Evolutionary conservation across 2,797 vertebrate genomes (phyloP).

Genomic region (Diplodus puntazzo): DNA sequence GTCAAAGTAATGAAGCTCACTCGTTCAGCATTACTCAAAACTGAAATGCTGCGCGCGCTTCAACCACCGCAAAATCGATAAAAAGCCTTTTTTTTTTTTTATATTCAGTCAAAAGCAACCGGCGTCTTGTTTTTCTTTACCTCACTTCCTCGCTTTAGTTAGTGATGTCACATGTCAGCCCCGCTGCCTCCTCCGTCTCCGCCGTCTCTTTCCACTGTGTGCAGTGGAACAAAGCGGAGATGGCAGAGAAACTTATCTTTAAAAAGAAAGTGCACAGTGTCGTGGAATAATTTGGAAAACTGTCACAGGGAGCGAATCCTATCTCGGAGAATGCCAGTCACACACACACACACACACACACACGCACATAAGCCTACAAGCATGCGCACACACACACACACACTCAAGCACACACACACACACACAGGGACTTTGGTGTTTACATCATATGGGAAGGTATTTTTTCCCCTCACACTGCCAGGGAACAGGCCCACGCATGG

Average conservation of each 20-base stretch:
- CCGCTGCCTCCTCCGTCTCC: constrained; percentile 28
- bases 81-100: not conserved
- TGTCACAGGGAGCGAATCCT: constrained; percentile 73
- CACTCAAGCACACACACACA: constrained; percentile 51
- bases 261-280: constrained; percentile 73
- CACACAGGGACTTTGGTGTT: constrained; percentile 75
- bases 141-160: constrained; percentile 21
- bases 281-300: constrained; percentile 77
- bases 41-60: constrained; percentile 14
- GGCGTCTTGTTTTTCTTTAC: constrained; percentile 19
- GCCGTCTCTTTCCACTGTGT: constrained; percentile 57
- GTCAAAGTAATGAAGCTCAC: constrained; percentile 40
- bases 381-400: constrained; percentile 13
- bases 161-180: constrained; percentile 56
- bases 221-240: constrained; percentile 72
- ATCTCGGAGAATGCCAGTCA: constrained; percentile 69
- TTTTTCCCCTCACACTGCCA: constrained; percentile 86
- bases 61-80: constrained; percentile 54
- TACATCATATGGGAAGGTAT: constrained; percentile 88
- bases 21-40: constrained; percentile 40
- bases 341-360: constrained; percentile 25
- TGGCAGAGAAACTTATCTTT: constrained; percentile 72
- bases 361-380: constrained; percentile 10
- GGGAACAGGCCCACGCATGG: constrained; percentile 85
- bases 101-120: constrained; percentile 36